A percentile compares a stretch with the other conserved stretches of the same genome.
These are phyloP conservation scores for Ceryle rudis DNA, from an alignment of 2,797 vertebrate genomes.

Conservation along the genomic window DNA sequence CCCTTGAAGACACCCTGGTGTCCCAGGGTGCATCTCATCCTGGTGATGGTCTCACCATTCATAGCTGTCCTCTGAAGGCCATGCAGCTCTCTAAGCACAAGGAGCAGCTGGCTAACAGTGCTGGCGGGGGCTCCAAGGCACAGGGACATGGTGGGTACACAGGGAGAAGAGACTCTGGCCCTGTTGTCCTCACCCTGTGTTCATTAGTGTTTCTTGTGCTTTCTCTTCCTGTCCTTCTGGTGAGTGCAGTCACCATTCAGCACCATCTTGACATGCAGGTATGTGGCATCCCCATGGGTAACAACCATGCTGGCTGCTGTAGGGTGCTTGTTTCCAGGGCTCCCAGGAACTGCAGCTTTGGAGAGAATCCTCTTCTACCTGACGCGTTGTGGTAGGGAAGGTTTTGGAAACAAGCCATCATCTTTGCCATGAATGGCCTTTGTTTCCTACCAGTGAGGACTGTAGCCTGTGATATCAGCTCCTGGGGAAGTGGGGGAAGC, in stretches of 20 bases:
- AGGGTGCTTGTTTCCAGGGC: neutral
- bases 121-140: neutral
- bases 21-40: neutral
- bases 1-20: neutral
- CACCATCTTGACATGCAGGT: neutral
- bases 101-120: neutral
- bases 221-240: neutral
- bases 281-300: neutral
- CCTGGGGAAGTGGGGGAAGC: neutral
- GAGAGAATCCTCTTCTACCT: neutral
- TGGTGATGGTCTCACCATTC: neutral
- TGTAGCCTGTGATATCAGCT: neutral
- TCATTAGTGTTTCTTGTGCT: neutral
- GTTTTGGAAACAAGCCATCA: neutral
- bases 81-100: neutral
- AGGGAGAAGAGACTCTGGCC: neutral
- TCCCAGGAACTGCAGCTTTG: neutral
- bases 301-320: neutral
- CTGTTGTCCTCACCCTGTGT: neutral
- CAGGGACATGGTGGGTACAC: neutral
- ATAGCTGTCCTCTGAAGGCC: neutral
- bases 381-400: neutral
- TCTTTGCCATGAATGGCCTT: neutral
- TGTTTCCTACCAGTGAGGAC: neutral
- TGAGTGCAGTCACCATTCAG: fast-evolving